Conservation (phyloP, 2,888 invertebrate species). For the Phlogophora meticulosa region DNA sequence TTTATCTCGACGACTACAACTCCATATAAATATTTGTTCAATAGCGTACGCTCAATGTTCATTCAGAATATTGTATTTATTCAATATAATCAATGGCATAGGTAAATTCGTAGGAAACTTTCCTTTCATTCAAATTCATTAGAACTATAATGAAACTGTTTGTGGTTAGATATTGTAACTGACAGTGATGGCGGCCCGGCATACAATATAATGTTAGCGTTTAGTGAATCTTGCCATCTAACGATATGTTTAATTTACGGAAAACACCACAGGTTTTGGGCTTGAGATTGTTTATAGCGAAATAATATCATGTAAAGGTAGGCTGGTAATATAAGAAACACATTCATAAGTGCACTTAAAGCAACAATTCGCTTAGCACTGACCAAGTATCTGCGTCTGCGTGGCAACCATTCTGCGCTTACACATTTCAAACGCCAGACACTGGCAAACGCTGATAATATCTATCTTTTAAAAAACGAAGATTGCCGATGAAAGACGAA, state of each 20-base stretch:
- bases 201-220: constrained; percentile 88
- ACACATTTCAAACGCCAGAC: too few species aligned
- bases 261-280: constrained; percentile 75
- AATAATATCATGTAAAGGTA: constrained; percentile 16
- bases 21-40: constrained; percentile 54
- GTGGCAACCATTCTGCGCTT: neutral
- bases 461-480: constrained; percentile 8
- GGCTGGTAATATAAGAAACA: neutral
- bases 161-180: constrained; percentile 60
- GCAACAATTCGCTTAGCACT: neutral
- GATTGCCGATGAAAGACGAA: constrained; percentile 16
- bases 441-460: constrained; percentile 1
- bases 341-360: neutral
- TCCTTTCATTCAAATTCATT: constrained; percentile 58
- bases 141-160: constrained; percentile 55
- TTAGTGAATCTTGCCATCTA: constrained; percentile 89
- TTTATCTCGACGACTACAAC: constrained; percentile 25
- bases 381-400: neutral
- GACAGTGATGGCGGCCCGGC: constrained; percentile 58
- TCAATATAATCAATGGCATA: constrained; percentile 45
- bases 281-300: constrained; percentile 32
- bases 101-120: constrained; percentile 54
- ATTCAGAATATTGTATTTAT: constrained; percentile 47
- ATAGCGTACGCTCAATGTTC: constrained; percentile 43
- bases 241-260: constrained; percentile 80